A percentile compares a stretch with the other conserved stretches of the same genome.
Conservation (phyloP, 2,113 vertebrate species). For the Gadus macrocephalus region DNA sequence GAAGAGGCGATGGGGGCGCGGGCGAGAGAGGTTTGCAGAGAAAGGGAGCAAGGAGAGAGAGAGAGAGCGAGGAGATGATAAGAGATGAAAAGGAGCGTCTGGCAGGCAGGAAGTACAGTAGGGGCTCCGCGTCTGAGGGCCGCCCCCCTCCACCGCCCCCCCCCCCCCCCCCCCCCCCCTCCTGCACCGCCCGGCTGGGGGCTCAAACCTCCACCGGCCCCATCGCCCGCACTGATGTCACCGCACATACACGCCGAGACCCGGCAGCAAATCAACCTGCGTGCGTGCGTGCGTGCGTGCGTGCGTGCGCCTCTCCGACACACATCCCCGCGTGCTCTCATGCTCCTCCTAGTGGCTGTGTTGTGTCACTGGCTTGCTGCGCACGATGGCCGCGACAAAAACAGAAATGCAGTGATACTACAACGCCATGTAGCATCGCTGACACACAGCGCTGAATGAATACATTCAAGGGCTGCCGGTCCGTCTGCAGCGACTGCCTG, state of each 20-base stretch:
- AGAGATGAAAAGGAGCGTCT: slow-evolving; percentile 63
- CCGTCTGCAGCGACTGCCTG: slow-evolving; percentile 26
- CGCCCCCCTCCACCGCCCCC: too few relatives aligned
- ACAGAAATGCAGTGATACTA: slow-evolving; percentile 13
- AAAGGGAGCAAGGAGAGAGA: slow-evolving; percentile 52
- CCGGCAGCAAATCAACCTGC: slow-evolving; percentile 43
- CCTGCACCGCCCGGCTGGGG: too few relatives aligned
- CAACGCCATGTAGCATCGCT: slow-evolving; percentile 9
- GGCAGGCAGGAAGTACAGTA: slow-evolving; percentile 65
- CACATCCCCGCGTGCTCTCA: slow-evolving; percentile 34
- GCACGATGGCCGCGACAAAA: too few relatives aligned
- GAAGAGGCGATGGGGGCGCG: slow-evolving; percentile 42
- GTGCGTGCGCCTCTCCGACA: slow-evolving; percentile 14
- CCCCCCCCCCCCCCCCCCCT: too few relatives aligned
- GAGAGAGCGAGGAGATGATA: slow-evolving; percentile 57
- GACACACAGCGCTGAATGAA: slow-evolving; percentile 40
- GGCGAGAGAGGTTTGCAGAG: slow-evolving; percentile 43
- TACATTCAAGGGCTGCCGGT: slow-evolving; percentile 38
- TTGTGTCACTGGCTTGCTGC: neutral
- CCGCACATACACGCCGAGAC: slow-evolving; percentile 54
- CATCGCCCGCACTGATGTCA: slow-evolving; percentile 57
- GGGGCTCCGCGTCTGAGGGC: slow-evolving; percentile 57
- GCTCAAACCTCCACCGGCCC: slow-evolving; percentile 47
- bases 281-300: slow-evolving; percentile 8
- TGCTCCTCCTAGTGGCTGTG: slow-evolving; percentile 62